Evolutionary conservation across 2,113 vertebrate genomes (phyloP).

Genomic region (Oceanites oceanicus): DNA sequence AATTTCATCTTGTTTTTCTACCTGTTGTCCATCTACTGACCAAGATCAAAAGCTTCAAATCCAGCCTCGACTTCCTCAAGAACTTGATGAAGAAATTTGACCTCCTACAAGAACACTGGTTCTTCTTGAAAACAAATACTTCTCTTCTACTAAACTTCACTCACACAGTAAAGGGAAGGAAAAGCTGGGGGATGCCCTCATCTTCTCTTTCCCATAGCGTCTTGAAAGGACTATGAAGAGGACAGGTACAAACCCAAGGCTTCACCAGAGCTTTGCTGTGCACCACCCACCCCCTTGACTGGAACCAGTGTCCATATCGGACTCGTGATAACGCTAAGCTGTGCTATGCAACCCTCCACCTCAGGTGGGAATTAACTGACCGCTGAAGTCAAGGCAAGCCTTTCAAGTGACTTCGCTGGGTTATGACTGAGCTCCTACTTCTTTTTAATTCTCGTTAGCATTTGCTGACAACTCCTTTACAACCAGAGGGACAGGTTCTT

Average conservation of each 20-base stretch:
- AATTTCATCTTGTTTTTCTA: neutral
- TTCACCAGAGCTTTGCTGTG: neutral
- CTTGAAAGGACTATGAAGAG: neutral
- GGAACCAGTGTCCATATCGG: accelerated
- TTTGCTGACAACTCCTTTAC: constrained; percentile 27
- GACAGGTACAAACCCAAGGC: neutral
- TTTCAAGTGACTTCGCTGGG: neutral
- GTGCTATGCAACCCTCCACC: neutral
- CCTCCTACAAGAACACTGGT: neutral
- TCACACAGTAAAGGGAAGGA: neutral
- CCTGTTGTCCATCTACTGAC: neutral
- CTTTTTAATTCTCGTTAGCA: neutral
- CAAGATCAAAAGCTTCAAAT: neutral
- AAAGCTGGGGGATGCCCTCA: neutral
- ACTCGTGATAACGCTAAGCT: neutral
- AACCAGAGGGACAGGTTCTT: constrained; percentile 49
- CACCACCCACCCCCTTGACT: neutral
- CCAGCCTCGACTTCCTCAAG: neutral
- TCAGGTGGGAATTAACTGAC: neutral
- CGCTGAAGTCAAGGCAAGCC: neutral
- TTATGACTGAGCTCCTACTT: neutral
- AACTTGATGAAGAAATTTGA: neutral
- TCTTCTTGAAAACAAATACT: neutral
- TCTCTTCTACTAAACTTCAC: neutral
- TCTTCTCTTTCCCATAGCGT: neutral